phyloP scores from a whole-genome alignment of 2,888 invertebrate genomes.

The Dendrolimus houi region DNA sequence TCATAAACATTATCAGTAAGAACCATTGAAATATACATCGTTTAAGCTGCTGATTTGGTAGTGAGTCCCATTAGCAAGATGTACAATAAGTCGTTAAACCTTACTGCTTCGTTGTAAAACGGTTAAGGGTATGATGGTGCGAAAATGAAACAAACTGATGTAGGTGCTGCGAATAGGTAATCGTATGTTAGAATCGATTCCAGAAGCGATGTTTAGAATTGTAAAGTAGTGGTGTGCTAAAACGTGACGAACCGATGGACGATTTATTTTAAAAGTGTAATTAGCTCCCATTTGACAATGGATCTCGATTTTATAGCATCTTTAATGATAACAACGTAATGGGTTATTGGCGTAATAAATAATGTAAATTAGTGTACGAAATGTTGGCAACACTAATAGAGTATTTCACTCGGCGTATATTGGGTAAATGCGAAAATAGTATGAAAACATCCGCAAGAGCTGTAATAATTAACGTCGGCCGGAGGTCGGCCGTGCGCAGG shows the following conservation, averaged over 20 bases:
- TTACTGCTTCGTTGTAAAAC: conserved; percentile 55
- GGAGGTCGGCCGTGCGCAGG: conserved; percentile 24
- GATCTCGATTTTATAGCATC: not conserved
- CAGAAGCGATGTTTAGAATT: not conserved
- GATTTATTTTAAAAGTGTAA: conserved; percentile 3
- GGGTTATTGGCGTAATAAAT: not conserved
- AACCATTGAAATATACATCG: conserved; percentile 22
- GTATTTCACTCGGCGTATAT: not conserved
- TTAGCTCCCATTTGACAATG: conserved; percentile 4
- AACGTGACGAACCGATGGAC: not conserved
- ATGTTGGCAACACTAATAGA: not conserved
- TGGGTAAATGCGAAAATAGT: not conserved
- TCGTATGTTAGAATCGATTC: conserved; percentile 2
- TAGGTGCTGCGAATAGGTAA: conserved; percentile 41
- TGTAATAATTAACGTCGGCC: conserved; percentile 27
- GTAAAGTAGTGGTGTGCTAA: not conserved
- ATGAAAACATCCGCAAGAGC: conserved; percentile 42
- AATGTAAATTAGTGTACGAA: not conserved
- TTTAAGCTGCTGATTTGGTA: conserved; percentile 42
- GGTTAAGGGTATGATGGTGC: conserved; percentile 50
- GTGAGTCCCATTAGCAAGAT: conserved; percentile 44
- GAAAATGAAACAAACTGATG: conserved; percentile 32
- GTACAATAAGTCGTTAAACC: conserved; percentile 67
- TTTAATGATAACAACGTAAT: not conserved
- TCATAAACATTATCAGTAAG: conserved; percentile 14